Evolutionary conservation across 2,797 vertebrate genomes (phyloP).

Genomic region (Arnoldichthys spilopterus): DNA sequence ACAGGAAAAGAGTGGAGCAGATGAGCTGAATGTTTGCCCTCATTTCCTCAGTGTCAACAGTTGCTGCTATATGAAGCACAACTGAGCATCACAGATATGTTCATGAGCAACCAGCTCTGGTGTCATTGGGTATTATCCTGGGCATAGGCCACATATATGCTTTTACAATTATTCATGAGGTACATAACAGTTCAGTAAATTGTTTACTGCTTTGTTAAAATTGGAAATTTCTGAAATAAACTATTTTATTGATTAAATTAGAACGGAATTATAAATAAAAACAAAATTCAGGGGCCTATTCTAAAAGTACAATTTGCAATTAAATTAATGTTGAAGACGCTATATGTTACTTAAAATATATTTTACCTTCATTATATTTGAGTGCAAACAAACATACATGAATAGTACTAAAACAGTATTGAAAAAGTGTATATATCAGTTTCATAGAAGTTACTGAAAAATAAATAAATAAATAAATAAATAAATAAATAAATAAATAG

Average conservation of each 20-base stretch:
- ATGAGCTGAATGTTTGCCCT: conserved; percentile 70
- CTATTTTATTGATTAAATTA: no score
- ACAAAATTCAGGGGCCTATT: no score
- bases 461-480: neutral
- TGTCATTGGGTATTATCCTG: neutral
- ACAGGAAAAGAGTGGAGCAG: conserved; percentile 63
- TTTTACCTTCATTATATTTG: no score
- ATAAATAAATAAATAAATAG: neutral
- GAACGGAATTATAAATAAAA: no score
- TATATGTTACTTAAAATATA: no score
- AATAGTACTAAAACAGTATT: no score
- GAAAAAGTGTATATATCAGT: no score
- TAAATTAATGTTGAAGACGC: no score
- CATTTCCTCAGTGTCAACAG: conserved; percentile 60
- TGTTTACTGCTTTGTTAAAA: neutral
- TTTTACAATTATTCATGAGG: neutral
- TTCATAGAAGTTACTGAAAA: no score
- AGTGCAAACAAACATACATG: no score
- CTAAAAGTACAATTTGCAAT: no score
- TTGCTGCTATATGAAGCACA: conserved; percentile 42
- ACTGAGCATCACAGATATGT: conserved; percentile 1
- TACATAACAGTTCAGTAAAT: neutral
- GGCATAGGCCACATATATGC: neutral
- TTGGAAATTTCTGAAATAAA: neutral
- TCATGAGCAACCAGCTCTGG: neutral